phyloP scores from a whole-genome alignment of 2,888 invertebrate species.

The Cephus spinipes region DNA sequence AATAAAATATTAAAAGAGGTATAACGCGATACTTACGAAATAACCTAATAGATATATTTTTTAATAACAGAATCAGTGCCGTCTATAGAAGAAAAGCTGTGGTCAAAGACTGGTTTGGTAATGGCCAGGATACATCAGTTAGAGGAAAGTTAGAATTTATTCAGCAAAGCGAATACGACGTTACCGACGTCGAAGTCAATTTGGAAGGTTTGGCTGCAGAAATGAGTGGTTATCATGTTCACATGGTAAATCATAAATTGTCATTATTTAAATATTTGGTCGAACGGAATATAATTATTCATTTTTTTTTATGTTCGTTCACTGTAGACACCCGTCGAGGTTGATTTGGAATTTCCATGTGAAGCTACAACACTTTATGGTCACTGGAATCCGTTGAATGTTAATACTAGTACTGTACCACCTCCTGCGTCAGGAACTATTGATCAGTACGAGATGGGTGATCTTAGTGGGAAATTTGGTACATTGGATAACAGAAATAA shows the following conservation, averaged over 20 bases:
- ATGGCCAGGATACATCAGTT: constrained; percentile 75
- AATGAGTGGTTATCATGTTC: constrained; percentile 83
- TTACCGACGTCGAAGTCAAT: constrained; percentile 81
- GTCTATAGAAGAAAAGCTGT: constrained; percentile 86
- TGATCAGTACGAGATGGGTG: constrained; percentile 90
- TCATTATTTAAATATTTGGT: not conserved
- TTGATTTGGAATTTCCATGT: constrained; percentile 88
- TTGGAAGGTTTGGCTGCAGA: constrained; percentile 76
- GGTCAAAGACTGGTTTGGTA: constrained; percentile 89
- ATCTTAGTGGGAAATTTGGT: constrained; percentile 89
- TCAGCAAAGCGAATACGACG: constrained; percentile 88
- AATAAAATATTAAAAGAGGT: constrained; percentile 4
- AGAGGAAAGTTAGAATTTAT: constrained; percentile 84
- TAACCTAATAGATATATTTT: constrained; percentile 8
- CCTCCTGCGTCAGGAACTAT: constrained; percentile 76
- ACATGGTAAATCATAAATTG: constrained; percentile 72
- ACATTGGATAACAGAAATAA: constrained; percentile 75
- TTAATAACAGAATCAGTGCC: constrained; percentile 74
- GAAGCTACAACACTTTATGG: constrained; percentile 84
- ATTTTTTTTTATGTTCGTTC: not conserved
- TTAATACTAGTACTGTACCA: constrained; percentile 75
- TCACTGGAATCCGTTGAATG: constrained; percentile 87
- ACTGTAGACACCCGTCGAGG: constrained; percentile 83
- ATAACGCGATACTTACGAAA: not conserved
- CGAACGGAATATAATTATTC: not conserved